Percentiles rank a stretch among this genome's conserved stretches.
phyloP scores from a whole-genome alignment of 2,888 invertebrate species.

The Phania funesta region DNA sequence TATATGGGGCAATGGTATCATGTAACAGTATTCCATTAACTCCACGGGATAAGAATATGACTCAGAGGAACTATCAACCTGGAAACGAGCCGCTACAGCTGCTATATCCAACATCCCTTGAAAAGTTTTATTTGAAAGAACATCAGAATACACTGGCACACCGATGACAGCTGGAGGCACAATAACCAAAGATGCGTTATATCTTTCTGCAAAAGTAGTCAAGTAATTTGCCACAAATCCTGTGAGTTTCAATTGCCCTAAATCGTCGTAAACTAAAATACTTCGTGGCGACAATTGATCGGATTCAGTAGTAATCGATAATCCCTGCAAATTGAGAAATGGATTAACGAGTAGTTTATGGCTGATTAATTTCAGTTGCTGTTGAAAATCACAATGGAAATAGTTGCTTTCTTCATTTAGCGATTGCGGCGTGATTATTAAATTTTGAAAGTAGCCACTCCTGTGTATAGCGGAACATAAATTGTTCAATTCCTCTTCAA shows the following conservation, averaged over 20 bases:
- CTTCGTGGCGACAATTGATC: slow-evolving; percentile 72
- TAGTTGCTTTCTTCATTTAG: not conserved
- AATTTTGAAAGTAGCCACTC: not conserved
- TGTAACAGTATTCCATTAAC: slow-evolving; percentile 52
- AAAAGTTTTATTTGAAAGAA: slow-evolving; percentile 67
- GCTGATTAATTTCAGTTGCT: not conserved
- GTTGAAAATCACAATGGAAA: slow-evolving; percentile 18
- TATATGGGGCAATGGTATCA: slow-evolving; percentile 54
- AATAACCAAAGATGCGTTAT: slow-evolving; percentile 69
- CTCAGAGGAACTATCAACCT: not conserved
- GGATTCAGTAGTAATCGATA: slow-evolving; percentile 62
- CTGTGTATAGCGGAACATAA: slow-evolving; percentile 22
- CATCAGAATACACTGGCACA: slow-evolving; percentile 63
- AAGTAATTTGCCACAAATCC: slow-evolving; percentile 71
- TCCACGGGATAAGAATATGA: slow-evolving; percentile 64
- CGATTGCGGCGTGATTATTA: slow-evolving; percentile 5
- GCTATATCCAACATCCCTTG: slow-evolving; percentile 50
- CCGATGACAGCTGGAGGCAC: slow-evolving; percentile 56
- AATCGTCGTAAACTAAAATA: slow-evolving; percentile 63
- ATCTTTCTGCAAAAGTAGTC: slow-evolving; percentile 67
- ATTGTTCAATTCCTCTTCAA: not conserved
- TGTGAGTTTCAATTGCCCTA: slow-evolving; percentile 49
- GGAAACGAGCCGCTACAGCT: slow-evolving; percentile 52
- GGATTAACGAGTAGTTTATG: not conserved
- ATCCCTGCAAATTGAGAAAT: slow-evolving; percentile 55